Evolutionary conservation across 2,888 invertebrate genomes (phyloP), one percentile per base, ranked within the genome.

Genomic region (Agonopterix arenella): DNA sequence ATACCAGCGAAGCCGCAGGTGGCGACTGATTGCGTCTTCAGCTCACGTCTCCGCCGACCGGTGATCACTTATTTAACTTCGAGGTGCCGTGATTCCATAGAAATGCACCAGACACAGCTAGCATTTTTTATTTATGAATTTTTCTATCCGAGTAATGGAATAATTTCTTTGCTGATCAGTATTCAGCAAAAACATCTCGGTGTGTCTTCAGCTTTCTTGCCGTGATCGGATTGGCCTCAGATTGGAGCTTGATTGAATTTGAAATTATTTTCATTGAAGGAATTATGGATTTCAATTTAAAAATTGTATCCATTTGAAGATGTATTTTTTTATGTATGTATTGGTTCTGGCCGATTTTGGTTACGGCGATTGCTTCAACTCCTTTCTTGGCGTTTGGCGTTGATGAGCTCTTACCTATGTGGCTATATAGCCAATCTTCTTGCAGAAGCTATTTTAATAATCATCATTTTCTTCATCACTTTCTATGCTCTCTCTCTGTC

Each of bases 61-160:
- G 82, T 84, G 84, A 86, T 88, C 84, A 84, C 82, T 86, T 88
- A 86, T 88, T 86, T 86, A 85, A 82, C 85, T 82, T 75, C 65
- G 69, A 73, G 76, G 70, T 73, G 74, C 74, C 73, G 81, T 85
- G 88, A 88, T 89, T 85, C 76, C 66, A 79, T 75, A 79, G 81
- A 84, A 85, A 76, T 74, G 73, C 78, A 76, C 60, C 70, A 71
- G 64, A 73, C 72, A 75, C 79, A 63, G 75, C 75, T 78, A 63
- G 62, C 63, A 80, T 80, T 84, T 81, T 77, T 81, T 84, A 84
- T 85, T 85, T 84, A 84, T 81, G 75, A 81, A 76, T 70, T 81
- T 78, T 77, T 75, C 74, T 78, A 76, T 74, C 66, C 64, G 64
- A 68, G 71, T 72, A 80, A 80, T 80, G 80, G 81, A 84, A 84